Evolutionary conservation across 2,113 vertebrate species (phyloP).

Genomic region (Scytalopus superciliaris): DNA sequence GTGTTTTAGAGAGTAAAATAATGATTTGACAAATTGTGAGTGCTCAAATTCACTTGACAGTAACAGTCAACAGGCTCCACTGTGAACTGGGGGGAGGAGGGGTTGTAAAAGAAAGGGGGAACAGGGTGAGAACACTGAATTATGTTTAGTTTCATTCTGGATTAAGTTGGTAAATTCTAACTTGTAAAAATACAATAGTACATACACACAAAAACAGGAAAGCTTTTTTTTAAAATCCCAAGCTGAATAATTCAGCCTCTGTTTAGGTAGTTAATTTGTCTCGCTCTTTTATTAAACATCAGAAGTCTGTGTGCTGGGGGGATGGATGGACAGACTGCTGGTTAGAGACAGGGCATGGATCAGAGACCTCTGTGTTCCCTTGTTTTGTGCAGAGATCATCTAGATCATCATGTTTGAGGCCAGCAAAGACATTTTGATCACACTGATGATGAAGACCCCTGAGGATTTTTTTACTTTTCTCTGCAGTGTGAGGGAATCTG

Average conservation of each 20-base stretch:
- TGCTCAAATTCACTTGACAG: not conserved
- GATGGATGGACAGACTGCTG: not conserved
- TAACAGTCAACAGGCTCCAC: not conserved
- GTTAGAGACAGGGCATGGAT: not conserved
- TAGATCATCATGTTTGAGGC: not conserved
- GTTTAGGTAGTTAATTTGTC: conserved; percentile 2
- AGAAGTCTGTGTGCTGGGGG: not conserved
- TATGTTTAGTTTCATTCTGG: not conserved
- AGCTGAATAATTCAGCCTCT: conserved; percentile 7
- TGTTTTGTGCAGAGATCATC: not conserved
- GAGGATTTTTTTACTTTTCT: not conserved
- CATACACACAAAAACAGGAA: not conserved
- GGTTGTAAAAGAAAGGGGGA: not conserved
- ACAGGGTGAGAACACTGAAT: not conserved
- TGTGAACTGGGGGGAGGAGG: not conserved
- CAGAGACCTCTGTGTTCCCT: not conserved
- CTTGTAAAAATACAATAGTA: conserved; percentile 36
- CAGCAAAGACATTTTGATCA: not conserved
- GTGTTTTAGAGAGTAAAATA: not conserved
- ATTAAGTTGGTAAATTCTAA: not conserved
- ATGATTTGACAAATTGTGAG: not conserved
- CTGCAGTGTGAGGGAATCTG: not conserved
- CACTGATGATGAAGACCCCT: not conserved
- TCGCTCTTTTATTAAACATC: not conserved
- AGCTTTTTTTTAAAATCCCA: not conserved